Conservation (phyloP, 2,113 vertebrate species). For the Myotis lucifugus region DNA sequence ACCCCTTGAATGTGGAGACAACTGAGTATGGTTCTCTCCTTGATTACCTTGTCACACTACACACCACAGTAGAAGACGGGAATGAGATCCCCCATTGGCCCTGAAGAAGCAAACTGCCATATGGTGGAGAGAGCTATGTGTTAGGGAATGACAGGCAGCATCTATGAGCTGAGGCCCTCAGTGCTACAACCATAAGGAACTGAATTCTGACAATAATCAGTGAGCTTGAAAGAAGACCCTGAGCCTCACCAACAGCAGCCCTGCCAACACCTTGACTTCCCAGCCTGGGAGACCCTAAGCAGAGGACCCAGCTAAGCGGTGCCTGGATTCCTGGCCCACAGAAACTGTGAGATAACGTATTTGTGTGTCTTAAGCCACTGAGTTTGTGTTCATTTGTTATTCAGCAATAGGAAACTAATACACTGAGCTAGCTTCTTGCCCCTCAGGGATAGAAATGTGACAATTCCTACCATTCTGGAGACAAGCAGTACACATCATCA, state of each 20-base stretch:
- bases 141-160: neutral
- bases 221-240: neutral
- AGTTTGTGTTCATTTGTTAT: neutral
- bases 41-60: neutral
- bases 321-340: neutral
- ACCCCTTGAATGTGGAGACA: neutral
- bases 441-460: neutral
- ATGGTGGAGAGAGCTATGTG: neutral
- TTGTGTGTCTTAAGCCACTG: neutral
- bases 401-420: neutral
- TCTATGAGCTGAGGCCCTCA: neutral
- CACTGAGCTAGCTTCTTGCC: neutral
- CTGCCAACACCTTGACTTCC: neutral
- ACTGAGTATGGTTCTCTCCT: neutral
- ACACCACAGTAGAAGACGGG: neutral
- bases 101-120: neutral
- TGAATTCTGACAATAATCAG: neutral
- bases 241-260: neutral
- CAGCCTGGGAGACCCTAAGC: neutral
- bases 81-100: neutral
- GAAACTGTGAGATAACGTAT: neutral
- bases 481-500: neutral
- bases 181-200: neutral
- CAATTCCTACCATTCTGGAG: neutral
- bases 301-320: neutral